A percentile compares a stretch with the other conserved stretches of the same genome.
Conservation (phyloP, 2,113 vertebrate species). For the Hemicordylus capensis region DNA sequence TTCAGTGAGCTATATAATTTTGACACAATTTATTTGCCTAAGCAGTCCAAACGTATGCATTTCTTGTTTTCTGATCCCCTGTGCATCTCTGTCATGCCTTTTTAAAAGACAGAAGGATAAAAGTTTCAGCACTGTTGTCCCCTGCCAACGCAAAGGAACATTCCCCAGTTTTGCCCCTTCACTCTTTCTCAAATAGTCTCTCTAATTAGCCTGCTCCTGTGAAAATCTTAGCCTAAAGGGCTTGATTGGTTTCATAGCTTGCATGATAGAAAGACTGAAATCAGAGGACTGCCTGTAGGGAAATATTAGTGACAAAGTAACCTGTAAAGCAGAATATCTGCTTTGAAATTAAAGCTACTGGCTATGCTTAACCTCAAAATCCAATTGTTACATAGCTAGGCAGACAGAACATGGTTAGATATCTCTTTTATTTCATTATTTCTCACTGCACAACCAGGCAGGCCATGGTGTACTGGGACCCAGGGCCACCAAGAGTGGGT, state of each 20-base stretch:
- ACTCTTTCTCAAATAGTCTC: slow-evolving; percentile 21
- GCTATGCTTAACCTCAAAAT: not conserved
- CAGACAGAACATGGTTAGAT: not conserved
- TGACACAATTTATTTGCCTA: slow-evolving; percentile 6
- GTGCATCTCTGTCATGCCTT: not conserved
- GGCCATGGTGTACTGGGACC: not conserved
- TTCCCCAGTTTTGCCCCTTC: not conserved
- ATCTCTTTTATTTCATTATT: not conserved
- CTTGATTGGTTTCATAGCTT: not conserved
- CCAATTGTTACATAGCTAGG: not conserved
- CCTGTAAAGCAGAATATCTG: not conserved
- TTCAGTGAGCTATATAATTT: not conserved
- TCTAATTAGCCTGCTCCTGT: not conserved
- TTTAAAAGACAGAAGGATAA: not conserved
- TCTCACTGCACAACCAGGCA: not conserved
- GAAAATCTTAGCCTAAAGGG: not conserved
- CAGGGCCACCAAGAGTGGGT: no score
- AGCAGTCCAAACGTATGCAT: slow-evolving; percentile 21
- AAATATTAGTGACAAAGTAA: not conserved
- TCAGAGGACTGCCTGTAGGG: not conserved
- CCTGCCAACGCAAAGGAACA: slow-evolving; percentile 38
- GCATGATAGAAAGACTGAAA: not conserved
- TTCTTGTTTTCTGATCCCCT: slow-evolving; percentile 2
- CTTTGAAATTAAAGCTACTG: not conserved
- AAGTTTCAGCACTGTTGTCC: slow-evolving; percentile 20